Evolutionary conservation across 2,113 vertebrate species (phyloP).

Genomic region (Platichthys stellatus): DNA sequence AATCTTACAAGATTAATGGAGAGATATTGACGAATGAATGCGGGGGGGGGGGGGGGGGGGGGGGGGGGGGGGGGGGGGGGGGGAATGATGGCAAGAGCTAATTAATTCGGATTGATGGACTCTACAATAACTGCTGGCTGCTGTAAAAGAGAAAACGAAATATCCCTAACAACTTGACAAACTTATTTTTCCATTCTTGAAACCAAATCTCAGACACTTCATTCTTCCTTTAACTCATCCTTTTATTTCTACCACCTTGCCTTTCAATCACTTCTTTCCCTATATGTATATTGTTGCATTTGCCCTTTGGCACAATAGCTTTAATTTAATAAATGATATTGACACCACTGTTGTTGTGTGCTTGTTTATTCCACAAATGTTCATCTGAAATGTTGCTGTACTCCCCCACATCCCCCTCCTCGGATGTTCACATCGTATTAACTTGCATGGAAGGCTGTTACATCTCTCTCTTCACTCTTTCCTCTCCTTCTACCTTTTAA

Average conservation of each 20-base stretch:
- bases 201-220: slow-evolving; percentile 2
- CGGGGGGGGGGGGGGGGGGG: neutral
- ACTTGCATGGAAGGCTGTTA: neutral
- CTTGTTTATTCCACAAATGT: neutral
- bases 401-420: neutral
- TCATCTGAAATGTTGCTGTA: neutral
- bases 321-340: neutral
- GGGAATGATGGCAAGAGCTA: slow-evolving; percentile 46
- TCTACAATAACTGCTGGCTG: slow-evolving; percentile 39
- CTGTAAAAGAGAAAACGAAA: slow-evolving; percentile 31
- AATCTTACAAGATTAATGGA: slow-evolving; percentile 59
- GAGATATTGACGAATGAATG: slow-evolving; percentile 58
- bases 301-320: neutral
- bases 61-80: slow-evolving; percentile 19
- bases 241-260: slow-evolving; percentile 35
- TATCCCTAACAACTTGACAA: slow-evolving; percentile 24
- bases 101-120: slow-evolving; percentile 60
- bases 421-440: neutral
- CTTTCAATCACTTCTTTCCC: slow-evolving; percentile 45
- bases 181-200: slow-evolving; percentile 15
- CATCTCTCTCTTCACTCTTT: neutral
- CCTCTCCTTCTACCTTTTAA: too few species aligned
- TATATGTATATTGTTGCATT: slow-evolving; percentile 37
- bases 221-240: too few species aligned
- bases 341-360: neutral